Evolutionary conservation across 1,140 invertebrate genomes (phyloP), one percentile per base, ranked within the genome.

Genomic region (Drosophila littoralis): DNA sequence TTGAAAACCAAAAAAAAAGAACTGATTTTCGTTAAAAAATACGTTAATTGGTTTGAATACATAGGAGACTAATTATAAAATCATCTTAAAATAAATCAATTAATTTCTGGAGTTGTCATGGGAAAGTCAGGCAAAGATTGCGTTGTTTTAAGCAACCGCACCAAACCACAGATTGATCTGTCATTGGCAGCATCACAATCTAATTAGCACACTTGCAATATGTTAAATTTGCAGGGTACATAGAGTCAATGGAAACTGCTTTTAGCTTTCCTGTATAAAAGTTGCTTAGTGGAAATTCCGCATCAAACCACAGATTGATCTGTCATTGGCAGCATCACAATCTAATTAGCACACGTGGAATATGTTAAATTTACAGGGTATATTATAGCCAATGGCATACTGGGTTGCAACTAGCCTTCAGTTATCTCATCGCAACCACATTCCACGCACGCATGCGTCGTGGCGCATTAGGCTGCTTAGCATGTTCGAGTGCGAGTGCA

Each of bases 351-450:
- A 35, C 33, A 48, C 22, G 35, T 42, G 45, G 36, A 42, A 12
- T 32, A 28, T 10, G 28, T n/a, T 7, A 6, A 13, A 8, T 32
- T 45, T 51, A 66, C 46, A 72, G 70, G 45, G 68, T 64, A 64
- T 58, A 32, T 51, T 10, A 0, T 1, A 17, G 32, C 35, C 9
- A 42, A 3, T 28, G 17, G 38, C 58, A 13, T 28, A 57, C 22
- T 28, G 2, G 22, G 57, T 75, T 64, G 40, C 58, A 64, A 40
- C 54, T 36, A 48, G 38, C 73, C 80, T 83, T 83, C 80, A 89
- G 89, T 89, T 88, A 88, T 77, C 77, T 68, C 58, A 72, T 68
- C 60, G 69, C 70, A 54, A 61, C 58, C 55, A 71, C 83, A 86
- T 85, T 85, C 81, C 82, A 63, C 45, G 58, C 57, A 71, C 67